These are phyloP conservation scores for Drosophila affinis DNA, from an alignment of 2,888 invertebrate species.

Conservation along the genomic window DNA sequence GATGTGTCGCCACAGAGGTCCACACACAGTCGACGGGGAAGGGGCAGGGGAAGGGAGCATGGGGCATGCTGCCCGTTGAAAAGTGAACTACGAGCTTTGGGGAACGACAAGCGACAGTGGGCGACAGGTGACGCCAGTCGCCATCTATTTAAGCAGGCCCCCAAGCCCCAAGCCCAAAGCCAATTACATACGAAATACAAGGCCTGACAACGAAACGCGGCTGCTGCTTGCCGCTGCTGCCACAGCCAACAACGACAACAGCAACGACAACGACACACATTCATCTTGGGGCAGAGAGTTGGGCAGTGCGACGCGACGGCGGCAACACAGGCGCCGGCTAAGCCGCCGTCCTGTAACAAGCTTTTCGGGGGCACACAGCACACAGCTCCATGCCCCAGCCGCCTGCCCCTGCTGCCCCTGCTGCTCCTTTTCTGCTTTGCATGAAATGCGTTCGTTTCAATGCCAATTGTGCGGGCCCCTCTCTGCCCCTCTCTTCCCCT, in stretches of 20 bases:
- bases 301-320: slow-evolving; percentile 48
- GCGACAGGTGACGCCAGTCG: slow-evolving; percentile 73
- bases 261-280: slow-evolving; percentile 66
- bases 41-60: neutral
- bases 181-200: slow-evolving; percentile 77
- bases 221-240: slow-evolving; percentile 14
- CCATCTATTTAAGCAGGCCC: slow-evolving; percentile 44
- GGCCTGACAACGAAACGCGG: slow-evolving; percentile 57
- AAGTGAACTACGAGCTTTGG: neutral
- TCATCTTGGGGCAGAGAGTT: slow-evolving; percentile 61
- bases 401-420: slow-evolving; percentile 17
- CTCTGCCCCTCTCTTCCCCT: slow-evolving; percentile 1
- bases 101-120: slow-evolving; percentile 56
- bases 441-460: slow-evolving; percentile 66
- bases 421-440: slow-evolving; percentile 40
- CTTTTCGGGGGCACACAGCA: slow-evolving; percentile 35
- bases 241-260: slow-evolving; percentile 32
- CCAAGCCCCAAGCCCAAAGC: slow-evolving; percentile 53
- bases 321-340: slow-evolving; percentile 64
- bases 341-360: slow-evolving; percentile 73
- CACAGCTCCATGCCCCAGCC: slow-evolving; percentile 1
- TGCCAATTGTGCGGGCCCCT: slow-evolving; percentile 64
- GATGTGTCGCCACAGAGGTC: slow-evolving; percentile 1
- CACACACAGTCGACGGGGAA: neutral
- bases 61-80: slow-evolving; percentile 9